Evolutionary conservation across 2,888 invertebrate species (phyloP), one percentile per base, ranked within the genome.

Genomic region (Byasa hedistus): DNA sequence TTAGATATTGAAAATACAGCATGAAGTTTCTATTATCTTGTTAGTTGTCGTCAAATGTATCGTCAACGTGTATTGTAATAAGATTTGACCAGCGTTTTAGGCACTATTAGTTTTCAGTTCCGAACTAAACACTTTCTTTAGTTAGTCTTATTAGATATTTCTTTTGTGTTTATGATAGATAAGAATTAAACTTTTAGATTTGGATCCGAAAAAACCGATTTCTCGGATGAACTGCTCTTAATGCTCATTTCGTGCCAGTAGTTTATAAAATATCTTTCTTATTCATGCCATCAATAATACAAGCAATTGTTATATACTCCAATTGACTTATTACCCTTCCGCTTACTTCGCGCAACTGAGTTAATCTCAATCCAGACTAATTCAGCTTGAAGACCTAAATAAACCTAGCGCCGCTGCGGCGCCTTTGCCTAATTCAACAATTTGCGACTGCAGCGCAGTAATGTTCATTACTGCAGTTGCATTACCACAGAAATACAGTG

Each of bases 341-440:
- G 57, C 27, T 51, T 39, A 61, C 54, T 23, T 52, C 27, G 51
- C 36, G 32, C n/a, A n/a, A 21, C 23, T 24, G 57, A 59, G 58
- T 64, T 64, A 64, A 64, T 54, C 58, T 52, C 54, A 64, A 58
- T 64, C 54, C 39, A 24, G 21, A 54, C 24, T 59, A 64, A 64
- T 64, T 64, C 51, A 44, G 56, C 44, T 56, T 61, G n/a, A n/a
- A 65, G 60, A 61, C 48, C 64, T 66, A 70, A 72, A 70, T 61
- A 64, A 65, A 61, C 57, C 56, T 62, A 62, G 55, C 71, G 73
- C 56, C 71, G 65, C 12, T n/a, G 73, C 76, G 76, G 76, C 73
- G 76, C 74, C 76, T 77, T n/a, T 75, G 64, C 64, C 66, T 72
- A 73, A n/a, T 75, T 74, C 71, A 61, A 69, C 75, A 71, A 75